A percentile compares a stretch with the other conserved stretches of the same genome.
These are phyloP conservation scores for Leptatherina wallacei DNA, from an alignment of 2,797 vertebrate species.

Conservation along the genomic window DNA sequence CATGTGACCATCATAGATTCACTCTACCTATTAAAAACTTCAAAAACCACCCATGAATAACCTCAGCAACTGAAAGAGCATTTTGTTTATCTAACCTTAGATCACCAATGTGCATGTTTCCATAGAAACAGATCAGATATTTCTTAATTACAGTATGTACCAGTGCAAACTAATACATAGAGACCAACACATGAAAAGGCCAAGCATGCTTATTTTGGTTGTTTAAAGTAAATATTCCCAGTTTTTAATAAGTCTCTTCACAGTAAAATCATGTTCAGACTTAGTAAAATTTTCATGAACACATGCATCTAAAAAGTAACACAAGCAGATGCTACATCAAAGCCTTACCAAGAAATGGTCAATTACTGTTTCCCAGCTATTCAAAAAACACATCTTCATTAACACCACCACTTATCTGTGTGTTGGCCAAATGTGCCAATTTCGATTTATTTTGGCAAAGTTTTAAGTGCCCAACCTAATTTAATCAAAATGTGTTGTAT, in stretches of 20 bases:
- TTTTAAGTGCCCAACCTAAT: background rate
- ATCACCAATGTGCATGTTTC: constrained; percentile 48
- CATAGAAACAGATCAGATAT: constrained; percentile 67
- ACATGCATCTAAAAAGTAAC: constrained; percentile 1
- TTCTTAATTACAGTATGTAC: constrained; percentile 56
- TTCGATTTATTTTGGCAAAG: background rate
- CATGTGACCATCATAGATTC: constrained; percentile 15
- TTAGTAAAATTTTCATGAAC: constrained; percentile 6
- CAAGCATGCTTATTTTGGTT: background rate
- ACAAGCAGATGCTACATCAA: background rate
- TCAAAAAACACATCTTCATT: background rate
- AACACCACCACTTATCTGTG: background rate
- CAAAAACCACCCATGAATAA: constrained; percentile 35
- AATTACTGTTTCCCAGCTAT: background rate
- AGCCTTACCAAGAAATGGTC: background rate
- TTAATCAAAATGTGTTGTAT: background rate
- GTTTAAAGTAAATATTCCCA: constrained; percentile 27
- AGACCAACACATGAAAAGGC: constrained; percentile 17
- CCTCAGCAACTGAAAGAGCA: constrained; percentile 24
- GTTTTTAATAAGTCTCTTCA: constrained; percentile 27
- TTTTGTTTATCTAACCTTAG: constrained; percentile 35
- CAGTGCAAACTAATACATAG: constrained; percentile 19
- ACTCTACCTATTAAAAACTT: constrained; percentile 51
- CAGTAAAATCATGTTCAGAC: background rate
- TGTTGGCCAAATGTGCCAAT: background rate